Conservation (phyloP, 2,888 invertebrate genomes). For the Nycteola revayana region DNA sequence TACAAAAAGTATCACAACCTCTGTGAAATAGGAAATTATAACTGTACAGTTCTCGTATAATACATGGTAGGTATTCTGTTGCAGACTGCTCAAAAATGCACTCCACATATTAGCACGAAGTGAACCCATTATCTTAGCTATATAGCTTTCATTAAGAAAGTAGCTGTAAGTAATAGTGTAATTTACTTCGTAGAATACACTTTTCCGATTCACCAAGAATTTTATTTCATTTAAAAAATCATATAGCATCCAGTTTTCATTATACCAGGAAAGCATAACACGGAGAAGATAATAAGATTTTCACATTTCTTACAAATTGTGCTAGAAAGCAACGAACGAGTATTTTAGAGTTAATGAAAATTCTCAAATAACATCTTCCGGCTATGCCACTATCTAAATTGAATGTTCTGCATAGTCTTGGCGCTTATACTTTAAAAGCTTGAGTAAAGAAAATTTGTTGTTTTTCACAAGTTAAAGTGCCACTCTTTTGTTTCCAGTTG, state of each 20-base stretch:
- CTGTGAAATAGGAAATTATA: too few species aligned
- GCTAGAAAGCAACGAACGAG: constrained; percentile 16
- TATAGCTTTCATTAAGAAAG: too few species aligned
- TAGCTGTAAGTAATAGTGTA: too few species aligned
- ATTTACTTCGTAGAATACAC: too few species aligned
- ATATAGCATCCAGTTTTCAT: constrained; percentile 5
- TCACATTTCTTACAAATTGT: constrained; percentile 20
- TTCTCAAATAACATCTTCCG: constrained; percentile 25
- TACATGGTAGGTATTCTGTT: too few species aligned
- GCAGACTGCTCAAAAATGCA: too few species aligned
- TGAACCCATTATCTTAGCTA: neutral
- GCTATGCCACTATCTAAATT: constrained; percentile 28
- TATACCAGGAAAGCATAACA: constrained; percentile 6
- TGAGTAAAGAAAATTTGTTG: too few species aligned
- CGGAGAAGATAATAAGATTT: constrained; percentile 16
- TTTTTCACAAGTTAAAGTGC: too few species aligned
- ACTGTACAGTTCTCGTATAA: too few species aligned
- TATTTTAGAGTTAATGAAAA: constrained; percentile 32
- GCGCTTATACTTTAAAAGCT: constrained; percentile 3
- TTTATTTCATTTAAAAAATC: constrained; percentile 22
- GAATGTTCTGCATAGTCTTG: constrained; percentile 22
- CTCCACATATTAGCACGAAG: constrained; percentile 19
- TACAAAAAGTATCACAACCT: too few species aligned
- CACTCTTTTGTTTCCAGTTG: too few species aligned
- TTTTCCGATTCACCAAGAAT: constrained; percentile 3